Evolutionary conservation across 92 coral and sea anemone species (phyloP), one percentile per base, ranked within the genome.

Genomic region (Virgularia gustaviana): DNA sequence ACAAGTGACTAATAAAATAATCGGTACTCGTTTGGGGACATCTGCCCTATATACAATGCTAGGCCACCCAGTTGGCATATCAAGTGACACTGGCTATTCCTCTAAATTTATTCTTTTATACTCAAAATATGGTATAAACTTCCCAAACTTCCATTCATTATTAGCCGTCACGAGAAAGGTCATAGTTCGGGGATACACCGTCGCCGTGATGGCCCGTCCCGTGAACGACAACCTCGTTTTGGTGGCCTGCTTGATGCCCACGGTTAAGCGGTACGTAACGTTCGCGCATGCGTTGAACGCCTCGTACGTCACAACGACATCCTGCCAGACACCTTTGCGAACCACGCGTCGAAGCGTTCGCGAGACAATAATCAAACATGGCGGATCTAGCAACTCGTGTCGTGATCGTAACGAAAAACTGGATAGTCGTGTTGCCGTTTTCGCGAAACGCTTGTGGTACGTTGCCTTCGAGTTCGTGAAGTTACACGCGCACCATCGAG

Each of bases 401-500:
- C 23, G 44, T 33, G 77, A 57, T 59, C 20, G 13, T 8, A 57
- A 24, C 3, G 75, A 49, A 38, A 68, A 68, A 30, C 84, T 76
- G 15, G 32, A 49, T 23, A 29, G 47, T 8, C 28, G 28, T 41
- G 77, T 30, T 4, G 5, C 60, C 11, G 30, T 51, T 34, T 2
- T 9, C 2, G 23, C 51, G 57, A 51, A 33, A 28, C 24, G 27
- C 23, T 68, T 68, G n/a, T 54, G 59, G 60, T 45, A 68, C n/a
- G 22, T 49, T 27, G 36, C 4, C 10, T 32, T 22, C 13, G 22
- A 33, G 18, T 10, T 32, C 31, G 16, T 22, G 19, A 18, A 11
- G 52, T 55, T 42, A 51, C 99, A 94, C 41, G 99, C 85, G 86
- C 99, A 94, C 4, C 89, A 82, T 71, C 79, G 73, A 27, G 88